Conservation (phyloP, 1,140 invertebrate species). For the Portunus trituberculatus region DNA sequence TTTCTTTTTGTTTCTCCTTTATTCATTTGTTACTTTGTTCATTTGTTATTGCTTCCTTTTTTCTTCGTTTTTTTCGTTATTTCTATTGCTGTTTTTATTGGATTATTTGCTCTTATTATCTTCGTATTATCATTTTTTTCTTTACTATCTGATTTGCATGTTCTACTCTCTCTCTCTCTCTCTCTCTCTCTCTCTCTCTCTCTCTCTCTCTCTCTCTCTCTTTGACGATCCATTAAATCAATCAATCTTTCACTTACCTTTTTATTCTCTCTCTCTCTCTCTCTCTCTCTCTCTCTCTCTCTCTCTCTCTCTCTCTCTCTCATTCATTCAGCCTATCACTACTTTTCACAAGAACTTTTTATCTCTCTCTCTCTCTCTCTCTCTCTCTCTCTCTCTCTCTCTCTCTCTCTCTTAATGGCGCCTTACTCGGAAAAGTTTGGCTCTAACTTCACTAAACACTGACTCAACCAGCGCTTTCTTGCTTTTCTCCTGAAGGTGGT, state of each 20-base stretch:
- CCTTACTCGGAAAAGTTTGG: neutral
- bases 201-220: conserved; percentile 12
- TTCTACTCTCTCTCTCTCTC: conserved; percentile 27
- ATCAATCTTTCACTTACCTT: neutral
- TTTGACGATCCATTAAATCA: no score
- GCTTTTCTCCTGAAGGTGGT: no score
- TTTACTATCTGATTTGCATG: neutral
- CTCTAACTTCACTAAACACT: neutral
- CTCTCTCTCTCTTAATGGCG: neutral
- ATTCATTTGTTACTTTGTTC: no score
- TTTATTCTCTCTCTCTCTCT: neutral
- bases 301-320: conserved; percentile 43
- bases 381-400: conserved; percentile 12
- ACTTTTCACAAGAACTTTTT: neutral
- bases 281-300: conserved; percentile 47
- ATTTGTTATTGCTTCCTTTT: no score
- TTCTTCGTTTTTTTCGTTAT: no score
- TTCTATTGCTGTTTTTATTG: no score
- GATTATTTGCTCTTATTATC: no score
- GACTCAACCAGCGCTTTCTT: neutral
- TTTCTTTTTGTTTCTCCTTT: no score
- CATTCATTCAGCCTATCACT: neutral
- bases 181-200: conserved; percentile 47
- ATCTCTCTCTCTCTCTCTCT: conserved; percentile 43
- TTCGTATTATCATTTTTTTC: no score